Evolutionary conservation across 2,113 vertebrate genomes (phyloP), one percentile per base, ranked within the genome.

Genomic region (Pluvialis apricaria): DNA sequence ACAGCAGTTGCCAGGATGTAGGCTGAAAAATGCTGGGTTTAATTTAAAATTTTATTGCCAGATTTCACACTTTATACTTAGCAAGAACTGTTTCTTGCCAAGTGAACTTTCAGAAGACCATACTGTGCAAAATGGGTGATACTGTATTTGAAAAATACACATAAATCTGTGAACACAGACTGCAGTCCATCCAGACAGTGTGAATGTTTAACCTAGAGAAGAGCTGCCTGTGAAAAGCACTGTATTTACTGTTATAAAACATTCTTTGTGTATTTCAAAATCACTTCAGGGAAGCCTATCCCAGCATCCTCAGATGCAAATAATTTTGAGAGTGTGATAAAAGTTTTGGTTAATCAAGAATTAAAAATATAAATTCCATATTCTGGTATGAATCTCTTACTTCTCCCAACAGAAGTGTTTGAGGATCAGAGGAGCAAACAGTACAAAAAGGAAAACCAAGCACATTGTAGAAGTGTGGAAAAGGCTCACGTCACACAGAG

Each of bases 11-110:
- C 58, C 88, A 94, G 40, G 81, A 94, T 42, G 83, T 79, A 75
- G 57, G 73, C 57, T 95, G 70, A 69, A 87, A 97, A 96, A 82
- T 72, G 28, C 32, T 82, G 52, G 40, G 34, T 95, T 92, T 82
- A 72, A 93, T 91, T 96, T 96, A 90, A 96, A 92, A 75, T 62
- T 92, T 96, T 81, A 40, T 92, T 92, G 91, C 92, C 92, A 91
- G 92, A 92, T 96, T 95, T 95, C 94, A 89, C 96, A 92, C 81
- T 95, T 93, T 49, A 88, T 86, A 86, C 88, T 95, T 92, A 94
- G 92, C 70, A 95, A 94, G 82, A 92, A 54, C 65, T 76, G 77
- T 79, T 93, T 76, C 73, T 94, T 91, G 89, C 83, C 73, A 94
- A 91, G 61, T 65, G 84, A 96, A 94, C 62, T 89, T 91, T 90